A percentile compares a stretch with the other conserved stretches of the same genome.
Evolutionary conservation across 2,888 invertebrate species (phyloP).

Genomic region (Eilema sororculum): DNA sequence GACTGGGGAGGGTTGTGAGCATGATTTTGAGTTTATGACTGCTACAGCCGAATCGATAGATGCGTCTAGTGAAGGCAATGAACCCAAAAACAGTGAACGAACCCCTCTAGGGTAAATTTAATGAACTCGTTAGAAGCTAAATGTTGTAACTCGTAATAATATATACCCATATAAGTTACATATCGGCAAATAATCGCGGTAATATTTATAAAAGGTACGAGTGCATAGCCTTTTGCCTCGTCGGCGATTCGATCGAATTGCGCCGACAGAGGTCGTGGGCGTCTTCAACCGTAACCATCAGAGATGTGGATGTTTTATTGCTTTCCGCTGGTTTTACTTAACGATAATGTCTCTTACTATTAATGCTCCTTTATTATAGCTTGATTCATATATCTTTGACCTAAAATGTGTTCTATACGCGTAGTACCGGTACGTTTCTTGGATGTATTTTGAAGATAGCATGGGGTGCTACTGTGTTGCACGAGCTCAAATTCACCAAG

Average conservation of each 20-base stretch:
- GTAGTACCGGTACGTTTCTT: too few relatives aligned
- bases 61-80: conserved; percentile 41
- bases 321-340: background rate
- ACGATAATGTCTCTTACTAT: background rate
- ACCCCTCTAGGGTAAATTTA: background rate
- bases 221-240: background rate
- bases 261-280: background rate
- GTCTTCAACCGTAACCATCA: conserved; percentile 2
- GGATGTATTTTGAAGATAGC: too few relatives aligned
- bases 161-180: background rate
- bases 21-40: conserved; percentile 49
- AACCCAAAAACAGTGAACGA: conserved; percentile 15
- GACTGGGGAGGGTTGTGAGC: conserved; percentile 59
- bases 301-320: background rate
- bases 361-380: background rate
- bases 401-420: too few relatives aligned
- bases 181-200: background rate
- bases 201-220: background rate
- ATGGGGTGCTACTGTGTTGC: too few relatives aligned
- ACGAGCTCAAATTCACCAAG: too few relatives aligned
- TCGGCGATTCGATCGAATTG: background rate
- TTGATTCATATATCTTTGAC: too few relatives aligned
- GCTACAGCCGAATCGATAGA: conserved; percentile 50
- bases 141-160: background rate
- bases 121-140: background rate